Base-by-base conservation (phyloP, 1,140 invertebrate species). In the Leguminivora glycinivorella region DNA sequence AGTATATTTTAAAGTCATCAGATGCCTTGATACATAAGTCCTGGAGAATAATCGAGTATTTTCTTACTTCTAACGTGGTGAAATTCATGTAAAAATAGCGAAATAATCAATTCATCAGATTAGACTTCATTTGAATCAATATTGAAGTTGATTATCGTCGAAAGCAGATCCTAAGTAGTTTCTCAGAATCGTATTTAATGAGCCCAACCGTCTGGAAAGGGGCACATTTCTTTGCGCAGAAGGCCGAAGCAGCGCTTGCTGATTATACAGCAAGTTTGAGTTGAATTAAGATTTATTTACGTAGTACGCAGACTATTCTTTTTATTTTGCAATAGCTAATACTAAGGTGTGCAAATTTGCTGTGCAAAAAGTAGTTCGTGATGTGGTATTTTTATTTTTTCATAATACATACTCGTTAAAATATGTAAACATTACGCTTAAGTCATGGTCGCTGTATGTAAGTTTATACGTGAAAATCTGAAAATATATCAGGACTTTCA, bases 211-310 rank as follows among this genome's bases (percentile, higher is more conserved):
- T 43, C 40, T 43, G 40, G 40, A 43, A 43, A 43, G 40, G 3
- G n/a, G 40, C 40, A 58, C 24, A 25, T 58, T 58, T 58, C 25
- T 58, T 58, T 24, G 1, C 14, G 24, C 56, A 58, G 1, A 24
- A 58, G 3, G 24, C 56, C 56, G n/a, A 56, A 56, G 22, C 7
- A 43, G 40, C 12, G 40, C 14, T 43, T 43, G 52, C 19, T 34
- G 24, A 14, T 26, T 29, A 58, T 25, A 14, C 22, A 58, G 24
- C 24, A 58, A 58, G 56, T 29, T 29, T 29, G n/a, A 58, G 26
- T 58, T 58, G 24, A 58, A 58, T 58, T 25, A 58, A 29, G 56
- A 58, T 26, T 58, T 58, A 58, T 58, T 58, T 58, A 10, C 56
- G 22, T 25, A 12, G 12, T 58, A 58, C 56, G 56, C 0, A 26